Conservation (phyloP, 2,797 vertebrate species). For the Danio kyathit region DNA sequence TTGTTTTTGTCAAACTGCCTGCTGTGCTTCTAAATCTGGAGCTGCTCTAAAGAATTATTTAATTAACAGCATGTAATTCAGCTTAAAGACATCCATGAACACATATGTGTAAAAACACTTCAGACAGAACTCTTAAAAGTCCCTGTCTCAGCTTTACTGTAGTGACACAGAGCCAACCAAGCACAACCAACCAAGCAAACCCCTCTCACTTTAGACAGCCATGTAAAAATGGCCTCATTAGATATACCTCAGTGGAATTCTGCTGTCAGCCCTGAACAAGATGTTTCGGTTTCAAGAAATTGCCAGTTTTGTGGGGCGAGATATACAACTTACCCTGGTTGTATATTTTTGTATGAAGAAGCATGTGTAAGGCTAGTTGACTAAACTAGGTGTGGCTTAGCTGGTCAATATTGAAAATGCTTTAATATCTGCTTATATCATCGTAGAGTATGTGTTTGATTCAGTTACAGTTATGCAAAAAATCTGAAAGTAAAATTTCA, state of each 20-base stretch:
- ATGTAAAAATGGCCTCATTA: conserved; percentile 33
- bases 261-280: conserved; percentile 1
- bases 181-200: background rate
- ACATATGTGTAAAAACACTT: conserved; percentile 43
- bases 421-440: too few species aligned
- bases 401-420: too few species aligned
- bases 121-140: background rate
- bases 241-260: conserved; percentile 4
- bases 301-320: background rate
- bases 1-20: conserved; percentile 63
- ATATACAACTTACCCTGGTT: background rate
- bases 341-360: background rate
- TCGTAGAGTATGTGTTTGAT: too few species aligned
- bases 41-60: conserved; percentile 70
- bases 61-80: conserved; percentile 74
- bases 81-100: conserved; percentile 71
- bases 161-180: background rate
- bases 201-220: background rate
- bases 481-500: too few species aligned
- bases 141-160: background rate
- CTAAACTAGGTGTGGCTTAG: too few species aligned
- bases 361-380: too few species aligned
- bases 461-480: too few species aligned
- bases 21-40: conserved; percentile 64
- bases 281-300: conserved; percentile 11